A percentile compares a stretch with the other conserved stretches of the same genome.
Evolutionary conservation across 2,797 vertebrate species (phyloP).

Genomic region (Chaetodon trifasciatus): DNA sequence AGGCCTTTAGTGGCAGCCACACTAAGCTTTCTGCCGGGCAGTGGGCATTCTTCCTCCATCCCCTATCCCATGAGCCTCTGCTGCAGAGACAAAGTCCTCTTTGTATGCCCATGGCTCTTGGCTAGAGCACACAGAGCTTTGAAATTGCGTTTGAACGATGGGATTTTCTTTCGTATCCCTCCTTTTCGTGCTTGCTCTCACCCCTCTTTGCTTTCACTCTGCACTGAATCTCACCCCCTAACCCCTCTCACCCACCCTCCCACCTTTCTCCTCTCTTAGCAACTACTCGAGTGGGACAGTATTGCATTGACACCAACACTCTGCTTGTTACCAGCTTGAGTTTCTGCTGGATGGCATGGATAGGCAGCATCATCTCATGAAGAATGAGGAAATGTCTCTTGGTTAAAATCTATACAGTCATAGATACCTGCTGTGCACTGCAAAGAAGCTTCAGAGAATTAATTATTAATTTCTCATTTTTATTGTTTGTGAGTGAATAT

Average conservation of each 20-base stretch:
- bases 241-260: constrained; percentile 47
- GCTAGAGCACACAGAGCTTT: constrained; percentile 85
- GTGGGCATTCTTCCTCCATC: constrained; percentile 82
- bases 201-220: constrained; percentile 76
- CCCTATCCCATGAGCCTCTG: constrained; percentile 89
- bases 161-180: constrained; percentile 87
- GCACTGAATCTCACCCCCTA: constrained; percentile 41
- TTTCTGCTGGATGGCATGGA: background rate
- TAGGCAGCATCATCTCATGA: constrained; percentile 1
- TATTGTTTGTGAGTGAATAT: background rate
- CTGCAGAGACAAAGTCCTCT: constrained; percentile 91
- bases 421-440: background rate
- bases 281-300: constrained; percentile 70
- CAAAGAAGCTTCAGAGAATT: background rate
- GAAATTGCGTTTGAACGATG: constrained; percentile 86
- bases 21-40: constrained; percentile 80
- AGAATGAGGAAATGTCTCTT: background rate
- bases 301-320: constrained; percentile 57
- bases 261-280: constrained; percentile 75
- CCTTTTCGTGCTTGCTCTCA: constrained; percentile 79
- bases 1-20: constrained; percentile 77
- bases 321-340: constrained; percentile 55
- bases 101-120: constrained; percentile 89
- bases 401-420: background rate
- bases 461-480: background rate